A percentile compares a stretch with the other conserved stretches of the same genome.
These are phyloP conservation scores for Brachypteracias leptosomus DNA, from an alignment of 2,113 vertebrate genomes.

Conservation along the genomic window DNA sequence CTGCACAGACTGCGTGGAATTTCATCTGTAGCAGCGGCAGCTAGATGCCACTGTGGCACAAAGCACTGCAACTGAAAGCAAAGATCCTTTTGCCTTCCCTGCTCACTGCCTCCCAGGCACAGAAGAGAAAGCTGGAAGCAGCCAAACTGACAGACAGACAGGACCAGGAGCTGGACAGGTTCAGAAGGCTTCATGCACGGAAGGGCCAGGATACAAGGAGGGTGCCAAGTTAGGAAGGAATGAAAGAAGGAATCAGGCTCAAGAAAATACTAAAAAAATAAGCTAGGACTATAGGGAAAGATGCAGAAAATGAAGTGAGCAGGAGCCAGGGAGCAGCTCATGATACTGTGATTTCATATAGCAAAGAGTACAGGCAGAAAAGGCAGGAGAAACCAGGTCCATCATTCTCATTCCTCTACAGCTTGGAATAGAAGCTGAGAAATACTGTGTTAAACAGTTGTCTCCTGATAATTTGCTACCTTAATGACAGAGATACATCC, in stretches of 20 bases:
- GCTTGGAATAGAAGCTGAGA: neutral
- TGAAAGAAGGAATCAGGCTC: neutral
- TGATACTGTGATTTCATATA: neutral
- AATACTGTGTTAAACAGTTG: neutral
- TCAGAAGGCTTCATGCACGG: neutral
- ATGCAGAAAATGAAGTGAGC: neutral
- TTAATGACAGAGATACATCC: neutral
- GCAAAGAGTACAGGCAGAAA: neutral
- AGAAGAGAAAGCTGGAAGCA: neutral
- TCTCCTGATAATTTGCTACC: neutral
- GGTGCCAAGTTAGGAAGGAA: neutral
- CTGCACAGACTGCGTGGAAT: neutral
- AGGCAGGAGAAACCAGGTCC: neutral
- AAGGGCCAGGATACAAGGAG: neutral
- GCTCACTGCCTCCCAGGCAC: neutral
- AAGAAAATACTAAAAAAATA: neutral
- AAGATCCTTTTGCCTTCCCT: neutral
- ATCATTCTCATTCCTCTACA: neutral
- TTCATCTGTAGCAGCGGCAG: neutral
- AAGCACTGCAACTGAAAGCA: neutral
- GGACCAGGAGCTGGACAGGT: neutral
- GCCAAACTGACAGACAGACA: neutral
- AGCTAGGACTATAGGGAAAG: neutral
- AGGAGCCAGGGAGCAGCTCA: neutral
- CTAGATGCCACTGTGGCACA: conserved; percentile 58